Percentiles rank a stretch among this genome's conserved stretches.
phyloP scores from a whole-genome alignment of 2,797 vertebrate genomes.

The Arrhamphus sclerolepis region DNA sequence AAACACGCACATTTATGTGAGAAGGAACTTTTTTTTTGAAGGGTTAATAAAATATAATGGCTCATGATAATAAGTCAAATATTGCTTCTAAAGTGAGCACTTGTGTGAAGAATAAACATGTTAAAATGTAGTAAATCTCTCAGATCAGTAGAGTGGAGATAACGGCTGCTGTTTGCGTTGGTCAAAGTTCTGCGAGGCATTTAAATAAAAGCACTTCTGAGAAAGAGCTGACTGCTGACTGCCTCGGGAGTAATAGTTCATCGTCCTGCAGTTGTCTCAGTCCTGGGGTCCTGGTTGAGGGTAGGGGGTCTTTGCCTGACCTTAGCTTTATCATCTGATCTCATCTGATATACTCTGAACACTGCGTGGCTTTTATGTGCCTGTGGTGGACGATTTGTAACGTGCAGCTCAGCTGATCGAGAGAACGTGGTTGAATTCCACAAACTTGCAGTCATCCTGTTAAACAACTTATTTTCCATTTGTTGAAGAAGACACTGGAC shows the following conservation, averaged over 20 bases:
- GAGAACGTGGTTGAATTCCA: conserved; percentile 5
- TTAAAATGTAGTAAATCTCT: background rate
- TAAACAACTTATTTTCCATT: conserved; percentile 19
- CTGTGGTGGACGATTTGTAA: conserved; percentile 3
- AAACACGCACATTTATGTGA: too few relatives aligned
- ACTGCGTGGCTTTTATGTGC: conserved; percentile 20
- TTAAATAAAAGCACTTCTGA: background rate
- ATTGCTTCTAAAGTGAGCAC: too few relatives aligned
- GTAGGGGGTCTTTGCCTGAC: conserved; percentile 32
- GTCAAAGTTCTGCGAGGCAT: background rate
- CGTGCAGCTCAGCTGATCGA: conserved; percentile 43
- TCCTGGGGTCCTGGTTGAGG: too few relatives aligned
- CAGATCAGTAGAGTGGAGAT: background rate
- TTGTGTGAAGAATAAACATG: too few relatives aligned
- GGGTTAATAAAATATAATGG: too few relatives aligned
- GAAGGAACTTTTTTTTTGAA: too few relatives aligned
- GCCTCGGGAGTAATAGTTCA: conserved; percentile 7
- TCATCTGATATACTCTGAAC: conserved; percentile 35
- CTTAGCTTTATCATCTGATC: conserved; percentile 48
- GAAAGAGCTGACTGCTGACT: conserved; percentile 2
- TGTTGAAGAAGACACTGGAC: background rate
- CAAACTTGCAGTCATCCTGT: conserved; percentile 20
- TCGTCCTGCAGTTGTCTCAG: background rate
- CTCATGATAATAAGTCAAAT: too few relatives aligned
- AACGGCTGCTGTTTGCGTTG: background rate